A percentile compares a stretch with the other conserved stretches of the same genome.
Conservation (phyloP, 1,140 invertebrate genomes). For the Micrasema longulum region DNA sequence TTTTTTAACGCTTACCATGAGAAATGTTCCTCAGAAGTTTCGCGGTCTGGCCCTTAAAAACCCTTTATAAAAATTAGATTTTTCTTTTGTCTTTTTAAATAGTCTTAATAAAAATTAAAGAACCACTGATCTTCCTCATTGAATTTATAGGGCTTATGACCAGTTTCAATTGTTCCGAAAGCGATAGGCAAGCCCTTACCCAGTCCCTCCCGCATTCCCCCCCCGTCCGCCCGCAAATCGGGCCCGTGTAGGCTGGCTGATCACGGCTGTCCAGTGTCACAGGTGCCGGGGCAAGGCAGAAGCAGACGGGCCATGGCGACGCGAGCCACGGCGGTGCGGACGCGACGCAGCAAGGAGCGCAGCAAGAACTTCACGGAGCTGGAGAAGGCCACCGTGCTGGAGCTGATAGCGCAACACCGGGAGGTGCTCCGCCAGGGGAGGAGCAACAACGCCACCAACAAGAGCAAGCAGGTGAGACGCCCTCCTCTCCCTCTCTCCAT, state of each 20-base stretch:
- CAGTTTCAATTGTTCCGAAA: no score
- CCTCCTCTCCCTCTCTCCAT: not conserved
- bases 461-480: constrained; percentile 63
- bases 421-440: constrained; percentile 66
- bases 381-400: constrained; percentile 65
- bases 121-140: no score
- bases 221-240: not conserved
- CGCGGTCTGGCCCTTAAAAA: no score
- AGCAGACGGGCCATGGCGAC: constrained; percentile 22
- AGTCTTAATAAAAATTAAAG: no score
- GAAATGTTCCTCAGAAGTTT: no score
- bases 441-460: constrained; percentile 67
- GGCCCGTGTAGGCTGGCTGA: no score
- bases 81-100: no score
- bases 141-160: no score
- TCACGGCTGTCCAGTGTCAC: constrained; percentile 19
- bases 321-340: constrained; percentile 53
- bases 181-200: no score
- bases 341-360: constrained; percentile 66
- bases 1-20: no score
- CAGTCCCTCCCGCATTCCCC: not conserved
- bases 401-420: constrained; percentile 64
- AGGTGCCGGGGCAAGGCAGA: constrained; percentile 27
- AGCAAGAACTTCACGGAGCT: constrained; percentile 67
- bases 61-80: no score